These are phyloP conservation scores for Pogonocichla stellata DNA, from an alignment of 2,113 vertebrate species.

Conservation along the genomic window DNA sequence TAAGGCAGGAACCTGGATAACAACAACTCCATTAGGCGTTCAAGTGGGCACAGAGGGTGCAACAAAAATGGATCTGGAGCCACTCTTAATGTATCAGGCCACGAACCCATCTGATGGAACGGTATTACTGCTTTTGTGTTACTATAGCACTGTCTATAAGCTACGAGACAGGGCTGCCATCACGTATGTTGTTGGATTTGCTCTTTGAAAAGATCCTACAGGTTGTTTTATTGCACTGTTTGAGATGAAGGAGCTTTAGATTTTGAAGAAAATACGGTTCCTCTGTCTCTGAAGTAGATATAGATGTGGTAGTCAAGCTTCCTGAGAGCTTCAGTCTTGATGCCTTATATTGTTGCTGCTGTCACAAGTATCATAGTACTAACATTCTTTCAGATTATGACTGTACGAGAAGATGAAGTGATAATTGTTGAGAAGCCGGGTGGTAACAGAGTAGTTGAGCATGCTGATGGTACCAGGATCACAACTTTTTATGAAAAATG, in stretches of 20 bases:
- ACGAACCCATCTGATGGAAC: slow-evolving; percentile 84
- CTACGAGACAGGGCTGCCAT: not conserved
- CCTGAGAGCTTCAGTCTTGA: not conserved
- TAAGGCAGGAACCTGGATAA: slow-evolving; percentile 81
- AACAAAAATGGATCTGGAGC: slow-evolving; percentile 61
- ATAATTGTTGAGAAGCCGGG: slow-evolving; percentile 76
- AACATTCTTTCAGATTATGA: slow-evolving; percentile 79
- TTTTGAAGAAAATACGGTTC: not conserved
- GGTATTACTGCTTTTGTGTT: slow-evolving; percentile 67
- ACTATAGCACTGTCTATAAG: not conserved
- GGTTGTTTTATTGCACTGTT: not conserved
- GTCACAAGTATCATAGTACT: not conserved
- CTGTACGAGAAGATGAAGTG: slow-evolving; percentile 86
- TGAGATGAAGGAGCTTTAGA: not conserved
- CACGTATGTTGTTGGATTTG: not conserved
- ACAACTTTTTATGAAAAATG: slow-evolving; percentile 79
- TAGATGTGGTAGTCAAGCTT: not conserved
- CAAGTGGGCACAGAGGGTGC: slow-evolving; percentile 79
- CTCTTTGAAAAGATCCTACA: not conserved
- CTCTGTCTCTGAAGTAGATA: not conserved
- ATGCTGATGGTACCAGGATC: slow-evolving; percentile 92
- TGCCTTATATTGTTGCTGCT: not conserved
- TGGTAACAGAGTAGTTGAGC: slow-evolving; percentile 82
- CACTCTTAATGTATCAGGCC: slow-evolving; percentile 73
- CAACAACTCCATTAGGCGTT: slow-evolving; percentile 83